A percentile compares a stretch with the other conserved stretches of the same genome.
phyloP scores from a whole-genome alignment of 2,797 vertebrate genomes.

The Aulostomus chinensis region DNA sequence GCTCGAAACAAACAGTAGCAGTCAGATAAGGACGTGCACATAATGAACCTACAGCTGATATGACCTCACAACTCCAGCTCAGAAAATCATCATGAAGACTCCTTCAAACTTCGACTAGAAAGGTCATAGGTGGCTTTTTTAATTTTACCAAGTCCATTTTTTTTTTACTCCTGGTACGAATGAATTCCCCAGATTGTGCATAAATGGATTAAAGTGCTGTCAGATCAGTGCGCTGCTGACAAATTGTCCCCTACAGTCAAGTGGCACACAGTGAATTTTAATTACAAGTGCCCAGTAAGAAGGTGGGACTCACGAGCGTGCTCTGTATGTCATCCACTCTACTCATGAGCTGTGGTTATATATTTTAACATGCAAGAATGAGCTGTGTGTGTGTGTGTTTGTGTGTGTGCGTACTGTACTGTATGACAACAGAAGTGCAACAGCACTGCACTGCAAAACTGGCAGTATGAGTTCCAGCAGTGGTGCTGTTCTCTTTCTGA shows the following conservation, averaged over 20 bases:
- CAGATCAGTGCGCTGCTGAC: conserved; percentile 82
- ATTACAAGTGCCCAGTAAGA: conserved; percentile 61
- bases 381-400: too few species aligned
- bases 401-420: too few species aligned
- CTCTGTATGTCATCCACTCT: conserved; percentile 5
- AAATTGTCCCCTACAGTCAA: conserved; percentile 83
- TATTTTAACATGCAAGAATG: too few species aligned
- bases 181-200: conserved; percentile 81
- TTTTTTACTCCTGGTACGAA: conserved; percentile 78
- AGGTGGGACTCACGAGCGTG: conserved; percentile 8
- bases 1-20: conserved; percentile 29
- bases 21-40: conserved; percentile 12
- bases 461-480: neutral
- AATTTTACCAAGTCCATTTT: conserved; percentile 80
- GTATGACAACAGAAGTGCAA: too few species aligned
- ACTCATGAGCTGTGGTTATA: neutral
- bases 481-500: conserved; percentile 42
- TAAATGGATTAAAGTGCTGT: conserved; percentile 86
- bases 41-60: conserved; percentile 17
- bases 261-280: conserved; percentile 81
- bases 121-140: conserved; percentile 72
- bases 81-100: conserved; percentile 9
- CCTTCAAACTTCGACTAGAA: conserved; percentile 25
- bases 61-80: conserved; percentile 11
- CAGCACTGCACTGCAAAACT: too few species aligned